Base-by-base conservation (phyloP, 2,888 invertebrate genomes). In the Dioctria linearis region DNA sequence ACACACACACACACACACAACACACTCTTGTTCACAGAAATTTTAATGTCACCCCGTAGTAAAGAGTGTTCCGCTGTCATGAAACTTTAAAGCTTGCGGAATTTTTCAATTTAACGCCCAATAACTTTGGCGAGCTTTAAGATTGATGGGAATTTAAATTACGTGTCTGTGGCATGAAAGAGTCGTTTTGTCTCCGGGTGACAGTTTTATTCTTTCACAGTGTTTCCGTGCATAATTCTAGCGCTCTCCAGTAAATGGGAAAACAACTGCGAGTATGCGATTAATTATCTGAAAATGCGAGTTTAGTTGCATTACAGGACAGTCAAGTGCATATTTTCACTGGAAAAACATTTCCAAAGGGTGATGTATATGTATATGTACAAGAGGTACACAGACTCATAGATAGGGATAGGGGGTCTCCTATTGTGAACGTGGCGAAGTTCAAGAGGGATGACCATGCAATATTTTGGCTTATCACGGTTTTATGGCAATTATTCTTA, bases 101-200 rank as follows among this genome's bases (percentile, higher is more conserved):
- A 84, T 84, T 84, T 84, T 84, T 84, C 83, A 84, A 84, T 84
- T 84, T 84, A 84, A 84, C 84, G 84, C 84, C 83, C 84, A 84
- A 84, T 84, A 84, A 84, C 83, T 84, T 84, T 84, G 83, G 83
- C 83, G 83, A 84, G 83, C 83, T 84, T 84, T 83, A 84, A 84
- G 84, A 84, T 84, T 84, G 84, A 84, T 84, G 84, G 84, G 84
- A 84, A 84, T 84, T 84, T 84, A 84, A 84, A 84, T 84, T 84
- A 84, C 84, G 84, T 84, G 84, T 84, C 83, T 84, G 83, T 84
- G 84, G 84, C 82, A 81, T 84, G 83, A 82, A 83, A 81, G 81
- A 82, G 81, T 80, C 82, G 82, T 82, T 83, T 83, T 83, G 67
- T 80, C 79, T 79, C 66, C 66, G 67, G 65, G 25, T 78, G 78